Conservation (phyloP, 1,140 invertebrate genomes). For the Leucophenga varia region DNA sequence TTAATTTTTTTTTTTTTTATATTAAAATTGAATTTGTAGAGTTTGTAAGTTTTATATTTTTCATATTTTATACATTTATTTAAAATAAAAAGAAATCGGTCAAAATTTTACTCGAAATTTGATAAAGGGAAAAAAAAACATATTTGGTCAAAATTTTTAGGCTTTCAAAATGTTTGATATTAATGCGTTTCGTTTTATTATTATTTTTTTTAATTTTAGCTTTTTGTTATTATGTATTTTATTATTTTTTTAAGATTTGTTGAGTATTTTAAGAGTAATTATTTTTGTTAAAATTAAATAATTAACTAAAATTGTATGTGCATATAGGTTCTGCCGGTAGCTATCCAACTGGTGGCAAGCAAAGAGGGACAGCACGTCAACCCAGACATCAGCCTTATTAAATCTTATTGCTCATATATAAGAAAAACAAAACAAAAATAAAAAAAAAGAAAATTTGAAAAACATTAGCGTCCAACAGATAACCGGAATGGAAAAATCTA, state of each 20-base stretch:
- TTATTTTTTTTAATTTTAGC: background rate
- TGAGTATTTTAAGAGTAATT: background rate
- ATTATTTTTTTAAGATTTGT: background rate
- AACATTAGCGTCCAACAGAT: no score
- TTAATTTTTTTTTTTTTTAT: no score
- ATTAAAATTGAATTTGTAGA: no score
- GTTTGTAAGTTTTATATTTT: no score
- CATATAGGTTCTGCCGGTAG: conserved; percentile 34
- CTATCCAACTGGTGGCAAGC: conserved; percentile 56
- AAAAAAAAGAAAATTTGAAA: no score
- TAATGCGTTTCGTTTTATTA: no score
- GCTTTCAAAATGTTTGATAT: background rate
- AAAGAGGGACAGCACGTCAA: conserved; percentile 53
- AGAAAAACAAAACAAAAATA: no score
- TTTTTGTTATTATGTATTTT: background rate
- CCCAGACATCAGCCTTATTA: conserved; percentile 57
- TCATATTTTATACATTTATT: no score
- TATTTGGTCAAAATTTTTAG: conserved; percentile 8
- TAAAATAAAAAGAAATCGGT: no score
- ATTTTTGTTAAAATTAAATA: conserved; percentile 5
- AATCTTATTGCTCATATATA: conserved; percentile 6
- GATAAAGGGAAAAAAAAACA: no score
- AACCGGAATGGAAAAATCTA: no score
- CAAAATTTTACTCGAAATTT: no score
- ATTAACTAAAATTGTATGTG: background rate